These are phyloP conservation scores for Nyctereutes procyonoides DNA, from an alignment of 2,113 vertebrate species.

Conservation along the genomic window DNA sequence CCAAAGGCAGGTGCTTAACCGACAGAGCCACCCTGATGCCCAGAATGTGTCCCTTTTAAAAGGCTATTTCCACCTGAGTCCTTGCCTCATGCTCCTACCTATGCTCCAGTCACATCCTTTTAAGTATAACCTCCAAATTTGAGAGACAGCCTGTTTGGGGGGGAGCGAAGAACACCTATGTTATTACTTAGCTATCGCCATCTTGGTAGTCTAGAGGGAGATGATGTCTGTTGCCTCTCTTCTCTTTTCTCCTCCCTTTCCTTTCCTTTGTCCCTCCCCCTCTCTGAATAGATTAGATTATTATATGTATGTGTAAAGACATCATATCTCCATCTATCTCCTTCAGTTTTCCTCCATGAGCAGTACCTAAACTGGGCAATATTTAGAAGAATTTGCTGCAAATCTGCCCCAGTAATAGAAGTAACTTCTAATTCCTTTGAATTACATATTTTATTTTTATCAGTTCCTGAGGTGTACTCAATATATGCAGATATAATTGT, in stretches of 20 bases:
- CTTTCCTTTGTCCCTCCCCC: neutral
- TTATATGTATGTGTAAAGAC: neutral
- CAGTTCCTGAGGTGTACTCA: neutral
- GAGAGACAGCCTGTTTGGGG: neutral
- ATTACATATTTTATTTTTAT: slow-evolving; percentile 32
- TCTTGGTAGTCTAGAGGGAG: neutral
- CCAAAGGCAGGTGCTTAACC: too few relatives aligned
- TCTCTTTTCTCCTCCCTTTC: neutral
- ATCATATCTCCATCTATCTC: neutral
- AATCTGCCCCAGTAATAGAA: slow-evolving; percentile 33
- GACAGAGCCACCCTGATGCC: too few relatives aligned
- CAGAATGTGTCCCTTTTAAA: neutral
- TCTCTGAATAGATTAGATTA: neutral
- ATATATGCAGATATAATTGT: neutral
- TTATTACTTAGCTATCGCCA: neutral
- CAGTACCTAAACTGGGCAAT: slow-evolving; percentile 20
- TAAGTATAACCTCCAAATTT: slow-evolving; percentile 43
- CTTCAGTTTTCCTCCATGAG: neutral
- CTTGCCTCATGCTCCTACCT: neutral
- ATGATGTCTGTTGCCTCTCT: neutral
- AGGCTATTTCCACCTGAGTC: slow-evolving; percentile 28
- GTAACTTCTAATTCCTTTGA: slow-evolving; percentile 28
- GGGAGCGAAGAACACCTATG: neutral
- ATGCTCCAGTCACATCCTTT: slow-evolving; percentile 23
- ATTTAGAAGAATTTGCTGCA: slow-evolving; percentile 54